Base-by-base conservation (phyloP, 2,797 vertebrate species). In the Thripadectes ignobilis region DNA sequence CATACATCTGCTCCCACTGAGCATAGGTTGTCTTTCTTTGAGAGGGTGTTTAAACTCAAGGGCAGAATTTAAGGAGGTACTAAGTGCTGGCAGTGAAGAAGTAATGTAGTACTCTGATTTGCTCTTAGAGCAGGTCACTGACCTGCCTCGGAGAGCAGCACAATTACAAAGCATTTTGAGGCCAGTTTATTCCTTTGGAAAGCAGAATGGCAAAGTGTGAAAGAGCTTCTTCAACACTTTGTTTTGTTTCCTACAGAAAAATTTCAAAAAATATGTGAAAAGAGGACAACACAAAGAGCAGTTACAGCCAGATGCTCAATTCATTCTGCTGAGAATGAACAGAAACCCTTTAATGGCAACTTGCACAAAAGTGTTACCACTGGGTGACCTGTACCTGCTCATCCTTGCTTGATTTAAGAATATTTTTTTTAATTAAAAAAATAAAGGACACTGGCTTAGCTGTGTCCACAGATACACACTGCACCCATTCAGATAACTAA, bases 1-100 rank as follows among this genome's bases (percentile, higher is more conserved):
- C 2, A 12, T 69, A 59, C 34, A 62, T 68, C 73, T 62, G 65
- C 51, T 92, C 71, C 65, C 72, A 91, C 19, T 38, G 45, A 36
- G 58, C 34, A 54, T 22, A 58, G 38, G 72, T 0, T 58, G 59
- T 68, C 66, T 80, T 24, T 88, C 61, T 92, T 75, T 66, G 43
- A 75, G 59, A 81, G 36, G 30, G 81, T 43, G 43, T 46, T 82
- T 92, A 77, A 93, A 89, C n/a, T 55, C 62, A 41, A 84, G 69
- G 54, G 48, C 54, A 88, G 63, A 84, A 92, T 90, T 90, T 85
- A 92, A 95, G 69, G 59, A 95, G 29, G n/a, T 59, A 66, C 54
- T 84, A 88, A 88, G 52, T 38, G 55, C 61, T 43, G 72, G 85
- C 54, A 93, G 74, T 48, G 41, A 62, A 74, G 73, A 84, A 67